Percentiles rank a stretch among this genome's conserved stretches.
Evolutionary conservation across 1,140 invertebrate species (phyloP).

Genomic region (Brachystomella parvula): DNA sequence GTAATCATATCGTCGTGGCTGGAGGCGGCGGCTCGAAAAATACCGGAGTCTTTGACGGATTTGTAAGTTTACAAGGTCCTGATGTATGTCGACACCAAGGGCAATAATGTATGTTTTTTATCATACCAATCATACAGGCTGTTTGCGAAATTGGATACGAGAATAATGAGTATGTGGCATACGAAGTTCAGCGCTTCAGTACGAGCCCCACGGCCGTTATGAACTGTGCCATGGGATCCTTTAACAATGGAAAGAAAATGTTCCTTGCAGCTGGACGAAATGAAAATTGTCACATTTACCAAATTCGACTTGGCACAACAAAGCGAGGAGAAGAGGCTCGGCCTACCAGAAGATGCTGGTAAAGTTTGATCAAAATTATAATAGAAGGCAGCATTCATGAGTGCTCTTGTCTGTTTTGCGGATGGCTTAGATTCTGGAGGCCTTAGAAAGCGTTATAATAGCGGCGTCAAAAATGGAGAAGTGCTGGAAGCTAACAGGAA

Average conservation of each 20-base stretch:
- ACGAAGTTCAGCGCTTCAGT: constrained; percentile 77
- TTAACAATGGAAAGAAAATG: constrained; percentile 54
- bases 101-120: constrained; percentile 16
- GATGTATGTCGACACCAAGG: constrained; percentile 3
- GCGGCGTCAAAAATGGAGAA: not conserved
- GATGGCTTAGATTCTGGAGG: not conserved
- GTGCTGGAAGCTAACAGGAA: not conserved
- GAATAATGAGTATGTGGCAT: constrained; percentile 67
- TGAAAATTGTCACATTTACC: constrained; percentile 81
- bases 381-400: not conserved
- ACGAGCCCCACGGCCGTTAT: constrained; percentile 82
- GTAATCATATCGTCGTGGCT: constrained; percentile 84
- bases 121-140: constrained; percentile 44
- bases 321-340: constrained; percentile 43
- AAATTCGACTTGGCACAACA: constrained; percentile 48
- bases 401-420: not conserved
- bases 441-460: not conserved
- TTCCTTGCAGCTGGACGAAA: constrained; percentile 84
- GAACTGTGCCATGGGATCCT: constrained; percentile 60
- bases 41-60: constrained; percentile 90
- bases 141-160: constrained; percentile 81
- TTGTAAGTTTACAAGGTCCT: constrained; percentile 48
- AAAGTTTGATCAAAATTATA: not conserved
- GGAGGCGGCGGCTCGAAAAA: constrained; percentile 91
- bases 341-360: not conserved